A percentile compares a stretch with the other conserved stretches of the same genome.
These are phyloP conservation scores for Limnephilus marmoratus DNA, from an alignment of 2,888 invertebrate genomes.

Conservation along the genomic window DNA sequence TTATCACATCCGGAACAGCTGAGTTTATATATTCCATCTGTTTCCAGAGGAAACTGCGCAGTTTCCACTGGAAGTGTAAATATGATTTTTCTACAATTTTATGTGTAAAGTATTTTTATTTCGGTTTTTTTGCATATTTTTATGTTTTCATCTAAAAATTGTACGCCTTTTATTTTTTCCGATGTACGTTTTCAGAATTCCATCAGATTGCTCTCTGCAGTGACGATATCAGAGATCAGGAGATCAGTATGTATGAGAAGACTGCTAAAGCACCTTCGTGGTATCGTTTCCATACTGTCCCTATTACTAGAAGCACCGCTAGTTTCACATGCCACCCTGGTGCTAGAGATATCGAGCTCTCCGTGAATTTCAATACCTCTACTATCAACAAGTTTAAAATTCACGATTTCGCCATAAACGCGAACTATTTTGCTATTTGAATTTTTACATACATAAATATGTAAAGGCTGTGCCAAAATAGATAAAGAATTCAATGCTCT, in stretches of 20 bases:
- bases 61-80: too few species aligned
- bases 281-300: conserved; percentile 5
- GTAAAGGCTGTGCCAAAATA: neutral
- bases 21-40: too few species aligned
- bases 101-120: too few species aligned
- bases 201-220: neutral
- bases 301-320: neutral
- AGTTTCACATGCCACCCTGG: neutral
- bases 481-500: neutral
- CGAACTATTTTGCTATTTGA: neutral
- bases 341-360: neutral
- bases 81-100: too few species aligned
- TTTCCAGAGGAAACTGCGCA: too few species aligned
- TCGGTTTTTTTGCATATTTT: neutral
- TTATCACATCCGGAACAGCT: too few species aligned
- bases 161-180: neutral
- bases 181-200: neutral
- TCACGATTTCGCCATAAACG: neutral
- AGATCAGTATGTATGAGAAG: conserved; percentile 33
- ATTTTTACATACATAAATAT: neutral
- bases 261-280: neutral
- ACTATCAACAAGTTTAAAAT: conserved; percentile 36
- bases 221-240: neutral
- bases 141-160: neutral
- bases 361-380: neutral